phyloP scores from a whole-genome alignment of 30 jellyfish, hydroid and myxozoan genomes.

The Mastigias papua region DNA sequence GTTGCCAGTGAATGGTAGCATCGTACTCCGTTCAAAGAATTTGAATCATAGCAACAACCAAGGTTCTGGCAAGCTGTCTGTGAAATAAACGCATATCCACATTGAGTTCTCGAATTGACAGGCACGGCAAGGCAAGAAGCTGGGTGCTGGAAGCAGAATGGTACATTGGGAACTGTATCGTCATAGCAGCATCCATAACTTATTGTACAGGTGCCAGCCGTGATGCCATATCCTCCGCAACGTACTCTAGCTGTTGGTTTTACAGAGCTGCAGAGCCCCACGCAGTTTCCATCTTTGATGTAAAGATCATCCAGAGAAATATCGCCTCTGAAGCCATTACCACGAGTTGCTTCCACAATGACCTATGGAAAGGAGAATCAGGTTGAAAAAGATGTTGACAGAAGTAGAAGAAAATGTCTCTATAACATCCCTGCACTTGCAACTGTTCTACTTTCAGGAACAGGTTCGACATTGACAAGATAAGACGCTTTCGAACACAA shows the following conservation, averaged over 20 bases:
- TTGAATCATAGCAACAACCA: conserved; percentile 95
- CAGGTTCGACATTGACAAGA: no score
- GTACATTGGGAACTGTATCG: conserved; percentile 79
- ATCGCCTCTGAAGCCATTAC: conserved; percentile 95
- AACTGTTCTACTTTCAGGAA: no score
- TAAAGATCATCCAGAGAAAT: conserved; percentile 94
- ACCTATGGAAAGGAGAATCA: conserved; percentile 44
- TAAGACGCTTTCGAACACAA: no score
- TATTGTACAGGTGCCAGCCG: conserved; percentile 83
- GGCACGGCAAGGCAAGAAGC: conserved; percentile 91
- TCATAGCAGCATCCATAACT: conserved; percentile 97
- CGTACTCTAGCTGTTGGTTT: conserved; percentile 88
- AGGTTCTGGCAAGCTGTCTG: conserved; percentile 76
- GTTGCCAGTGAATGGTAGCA: conserved; percentile 81
- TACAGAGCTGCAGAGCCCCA: conserved; percentile 92
- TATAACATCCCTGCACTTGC: no score
- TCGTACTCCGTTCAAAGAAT: conserved; percentile 63
- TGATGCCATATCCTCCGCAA: conserved; percentile 83
- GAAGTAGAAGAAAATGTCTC: no score
- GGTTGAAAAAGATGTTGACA: no score
- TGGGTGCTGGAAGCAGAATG: conserved; percentile 94
- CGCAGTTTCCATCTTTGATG: conserved; percentile 90
- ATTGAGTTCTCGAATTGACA: conserved; percentile 67
- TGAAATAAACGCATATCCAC: conserved; percentile 80
- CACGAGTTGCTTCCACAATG: conserved; percentile 93